Evolutionary conservation across 2,113 vertebrate genomes (phyloP), one percentile per base, ranked within the genome.

Genomic region (Garra rufa): DNA sequence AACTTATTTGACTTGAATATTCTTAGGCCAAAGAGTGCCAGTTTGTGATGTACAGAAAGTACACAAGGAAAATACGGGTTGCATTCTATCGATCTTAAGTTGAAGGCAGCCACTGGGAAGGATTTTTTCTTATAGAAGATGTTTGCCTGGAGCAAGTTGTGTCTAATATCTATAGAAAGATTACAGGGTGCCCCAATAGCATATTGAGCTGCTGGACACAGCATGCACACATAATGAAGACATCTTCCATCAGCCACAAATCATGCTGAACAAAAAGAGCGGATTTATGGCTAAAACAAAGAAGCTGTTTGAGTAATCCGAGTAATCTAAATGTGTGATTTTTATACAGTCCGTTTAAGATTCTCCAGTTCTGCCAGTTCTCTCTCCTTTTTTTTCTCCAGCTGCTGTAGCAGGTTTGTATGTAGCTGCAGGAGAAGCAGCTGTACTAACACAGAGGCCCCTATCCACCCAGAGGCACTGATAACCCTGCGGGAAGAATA

Each of bases 331-430:
- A 41, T 78, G 11, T 63, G 26, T 44, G 14, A 41, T 79, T 24
- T 46, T 52, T 38, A 9, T 55, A 28, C 11, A 9, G 48, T 30
- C 38, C 34, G 44, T 44, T 79, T 7, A 63, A 13, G 19, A 57
- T 41, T n/a, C n/a, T n/a, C n/a, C n/a, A n/a, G n/a, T n/a, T n/a
- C n/a, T n/a, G 14, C 76, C 44, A 75, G 13, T n/a, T 75, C n/a
- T 28, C 24, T 82, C 59, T 43, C 10, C 59, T 85, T 88, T 87
- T 87, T 83, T 91, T 89, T 87, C 84, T 92, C 91, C 93, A 93
- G 93, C 94, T 94, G 92, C 92, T 92, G 87, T 82, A 89, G 89
- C 91, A 89, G 89, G 88, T 89, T 69, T 90, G 88, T 90, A 83
- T 85, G 81, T 88, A 87, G 74, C 88, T 48, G 67, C 82, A 89